Evolutionary conservation across 2,113 vertebrate species (phyloP).

Genomic region (Nymphicus hollandicus): DNA sequence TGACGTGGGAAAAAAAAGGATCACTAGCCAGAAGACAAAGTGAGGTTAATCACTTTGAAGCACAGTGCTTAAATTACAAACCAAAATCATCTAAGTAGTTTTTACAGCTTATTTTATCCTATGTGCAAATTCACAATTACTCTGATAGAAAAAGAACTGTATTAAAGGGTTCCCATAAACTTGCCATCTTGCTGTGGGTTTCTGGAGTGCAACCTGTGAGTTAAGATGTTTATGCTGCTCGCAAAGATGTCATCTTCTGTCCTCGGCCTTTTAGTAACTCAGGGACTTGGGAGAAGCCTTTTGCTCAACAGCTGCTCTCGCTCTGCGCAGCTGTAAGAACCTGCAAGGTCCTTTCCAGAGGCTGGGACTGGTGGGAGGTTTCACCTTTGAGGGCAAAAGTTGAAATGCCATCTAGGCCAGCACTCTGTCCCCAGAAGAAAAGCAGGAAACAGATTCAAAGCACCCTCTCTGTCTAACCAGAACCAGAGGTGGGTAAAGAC

Average conservation of each 20-base stretch:
- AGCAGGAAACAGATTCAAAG: not conserved
- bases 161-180: not conserved
- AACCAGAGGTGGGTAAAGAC: not conserved
- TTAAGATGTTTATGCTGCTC: not conserved
- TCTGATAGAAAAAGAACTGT: not conserved
- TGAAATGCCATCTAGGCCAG: not conserved
- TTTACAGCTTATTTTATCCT: not conserved
- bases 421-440: not conserved
- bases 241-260: rapidly evolving
- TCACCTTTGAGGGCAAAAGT: not conserved
- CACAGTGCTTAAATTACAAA: not conserved
- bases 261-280: not conserved
- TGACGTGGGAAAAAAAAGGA: not conserved
- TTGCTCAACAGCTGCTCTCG: not conserved
- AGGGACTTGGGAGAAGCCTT: not conserved
- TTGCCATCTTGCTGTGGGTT: not conserved
- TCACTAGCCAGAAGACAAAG: not conserved
- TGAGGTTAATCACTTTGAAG: not conserved
- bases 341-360: not conserved
- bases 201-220: rapidly evolving
- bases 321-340: not conserved
- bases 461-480: not conserved
- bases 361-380: not conserved
- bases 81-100: not conserved
- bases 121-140: not conserved